phyloP scores from a whole-genome alignment of 1,140 invertebrate genomes.

The Zaprionus kolodkinae region DNA sequence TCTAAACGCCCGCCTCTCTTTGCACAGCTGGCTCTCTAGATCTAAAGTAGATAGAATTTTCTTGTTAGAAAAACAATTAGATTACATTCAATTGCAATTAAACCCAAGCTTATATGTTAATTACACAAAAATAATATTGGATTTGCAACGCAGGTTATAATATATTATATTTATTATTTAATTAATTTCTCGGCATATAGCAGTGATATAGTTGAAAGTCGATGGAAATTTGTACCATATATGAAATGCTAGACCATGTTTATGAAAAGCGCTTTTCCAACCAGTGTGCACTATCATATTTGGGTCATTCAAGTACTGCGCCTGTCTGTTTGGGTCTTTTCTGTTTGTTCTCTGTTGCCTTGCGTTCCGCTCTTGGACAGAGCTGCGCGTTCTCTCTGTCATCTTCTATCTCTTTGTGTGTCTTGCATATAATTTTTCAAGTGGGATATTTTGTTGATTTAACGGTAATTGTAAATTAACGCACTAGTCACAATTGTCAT shows the following conservation, averaged over 20 bases:
- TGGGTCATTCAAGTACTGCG: slow-evolving; percentile 53
- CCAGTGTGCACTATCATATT: slow-evolving; percentile 53
- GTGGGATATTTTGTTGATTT: slow-evolving; percentile 49
- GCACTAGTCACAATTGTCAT: slow-evolving; percentile 55
- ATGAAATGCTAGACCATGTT: slow-evolving; percentile 14
- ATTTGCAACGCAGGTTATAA: too few species aligned
- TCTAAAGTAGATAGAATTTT: not conserved
- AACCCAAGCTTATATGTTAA: not conserved
- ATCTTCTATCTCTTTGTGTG: slow-evolving; percentile 4
- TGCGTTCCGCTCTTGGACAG: slow-evolving; percentile 24
- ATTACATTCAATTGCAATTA: not conserved
- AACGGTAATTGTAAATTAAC: slow-evolving; percentile 54
- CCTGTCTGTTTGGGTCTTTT: slow-evolving; percentile 49
- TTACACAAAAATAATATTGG: not conserved
- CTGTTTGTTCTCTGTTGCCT: slow-evolving; percentile 42
- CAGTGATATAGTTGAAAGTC: not conserved
- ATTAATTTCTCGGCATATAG: not conserved
- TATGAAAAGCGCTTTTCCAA: slow-evolving; percentile 33
- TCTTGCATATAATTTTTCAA: slow-evolving; percentile 34
- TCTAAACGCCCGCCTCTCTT: slow-evolving; percentile 24
- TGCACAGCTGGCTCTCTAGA: slow-evolving; percentile 29
- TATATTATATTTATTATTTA: too few species aligned
- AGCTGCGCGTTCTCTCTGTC: slow-evolving; percentile 16
- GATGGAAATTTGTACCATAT: not conserved
- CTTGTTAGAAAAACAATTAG: not conserved